Evolutionary conservation across 2,113 vertebrate species (phyloP).

Genomic region (Myrmophylax atrothorax): DNA sequence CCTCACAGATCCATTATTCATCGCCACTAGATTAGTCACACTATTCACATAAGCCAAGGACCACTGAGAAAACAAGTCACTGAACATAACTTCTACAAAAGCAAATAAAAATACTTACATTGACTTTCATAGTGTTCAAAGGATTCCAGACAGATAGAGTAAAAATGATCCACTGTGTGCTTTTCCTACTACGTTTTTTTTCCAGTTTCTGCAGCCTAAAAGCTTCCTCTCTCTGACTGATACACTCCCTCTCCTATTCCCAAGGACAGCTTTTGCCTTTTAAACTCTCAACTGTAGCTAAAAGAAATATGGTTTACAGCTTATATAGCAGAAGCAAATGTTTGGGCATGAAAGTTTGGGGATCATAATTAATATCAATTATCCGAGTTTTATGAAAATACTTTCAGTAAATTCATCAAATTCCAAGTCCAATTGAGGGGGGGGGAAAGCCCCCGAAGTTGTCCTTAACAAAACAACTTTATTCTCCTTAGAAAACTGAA

Average conservation of each 20-base stretch:
- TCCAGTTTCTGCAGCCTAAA: conserved; percentile 20
- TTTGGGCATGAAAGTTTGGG: conserved; percentile 12
- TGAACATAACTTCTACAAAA: conserved; percentile 31
- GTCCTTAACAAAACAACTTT: not conserved
- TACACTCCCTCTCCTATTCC: conserved; percentile 38
- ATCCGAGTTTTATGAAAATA: conserved; percentile 5
- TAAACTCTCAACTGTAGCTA: not conserved
- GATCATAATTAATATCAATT: conserved; percentile 24
- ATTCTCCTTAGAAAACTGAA: conserved; percentile 43
- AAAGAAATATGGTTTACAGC: not conserved
- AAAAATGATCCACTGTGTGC: conserved; percentile 27
- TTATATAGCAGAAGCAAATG: not conserved
- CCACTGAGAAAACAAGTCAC: conserved; percentile 32
- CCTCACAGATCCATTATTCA: conserved; percentile 68
- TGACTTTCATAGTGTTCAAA: conserved; percentile 46
- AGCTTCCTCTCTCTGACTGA: conserved; percentile 41
- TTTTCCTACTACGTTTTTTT: conserved; percentile 49
- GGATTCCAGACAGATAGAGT: conserved; percentile 42
- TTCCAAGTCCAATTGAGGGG: not conserved
- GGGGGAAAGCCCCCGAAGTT: not conserved
- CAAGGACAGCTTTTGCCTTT: conserved; percentile 28
- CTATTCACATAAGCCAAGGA: not conserved
- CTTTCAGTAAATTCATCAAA: conserved; percentile 26
- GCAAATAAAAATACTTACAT: conserved; percentile 33
- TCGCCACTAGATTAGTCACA: conserved; percentile 38